A percentile compares a stretch with the other conserved stretches of the same genome.
phyloP scores from a whole-genome alignment of 2,797 vertebrate genomes.

The Pangasius larnaudii region DNA sequence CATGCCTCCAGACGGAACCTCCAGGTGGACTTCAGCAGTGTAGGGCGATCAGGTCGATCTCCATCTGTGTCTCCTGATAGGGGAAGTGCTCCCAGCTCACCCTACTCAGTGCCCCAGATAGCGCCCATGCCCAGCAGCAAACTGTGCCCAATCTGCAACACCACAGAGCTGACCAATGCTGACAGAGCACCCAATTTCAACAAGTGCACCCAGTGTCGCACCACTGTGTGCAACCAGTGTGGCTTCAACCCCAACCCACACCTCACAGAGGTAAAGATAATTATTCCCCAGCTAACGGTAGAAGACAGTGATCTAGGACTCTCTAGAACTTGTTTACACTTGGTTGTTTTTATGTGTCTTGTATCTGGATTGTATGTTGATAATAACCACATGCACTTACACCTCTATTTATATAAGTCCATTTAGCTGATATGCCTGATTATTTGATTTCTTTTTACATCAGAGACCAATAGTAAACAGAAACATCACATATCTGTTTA shows the following conservation, averaged over 20 bases:
- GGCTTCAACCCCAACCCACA: conserved; percentile 99
- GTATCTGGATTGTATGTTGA: background rate
- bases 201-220: conserved; percentile 94
- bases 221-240: conserved; percentile 96
- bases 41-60: conserved; percentile 81
- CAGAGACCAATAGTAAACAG: background rate
- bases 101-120: conserved; percentile 94
- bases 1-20: conserved; percentile 85
- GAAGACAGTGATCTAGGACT: background rate
- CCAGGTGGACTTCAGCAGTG: conserved; percentile 84
- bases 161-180: conserved; percentile 88
- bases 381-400: background rate
- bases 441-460: background rate
- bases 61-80: conserved; percentile 88
- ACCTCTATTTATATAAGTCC: background rate
- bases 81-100: conserved; percentile 90
- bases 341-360: background rate
- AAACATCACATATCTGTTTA: background rate
- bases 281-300: background rate
- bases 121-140: conserved; percentile 97
- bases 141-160: conserved; percentile 95
- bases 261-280: conserved; percentile 86
- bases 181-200: conserved; percentile 92
- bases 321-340: background rate
- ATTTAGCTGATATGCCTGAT: background rate